Conservation (phyloP, 1,140 invertebrate species). For the Trachymyrmex cornetzi region DNA sequence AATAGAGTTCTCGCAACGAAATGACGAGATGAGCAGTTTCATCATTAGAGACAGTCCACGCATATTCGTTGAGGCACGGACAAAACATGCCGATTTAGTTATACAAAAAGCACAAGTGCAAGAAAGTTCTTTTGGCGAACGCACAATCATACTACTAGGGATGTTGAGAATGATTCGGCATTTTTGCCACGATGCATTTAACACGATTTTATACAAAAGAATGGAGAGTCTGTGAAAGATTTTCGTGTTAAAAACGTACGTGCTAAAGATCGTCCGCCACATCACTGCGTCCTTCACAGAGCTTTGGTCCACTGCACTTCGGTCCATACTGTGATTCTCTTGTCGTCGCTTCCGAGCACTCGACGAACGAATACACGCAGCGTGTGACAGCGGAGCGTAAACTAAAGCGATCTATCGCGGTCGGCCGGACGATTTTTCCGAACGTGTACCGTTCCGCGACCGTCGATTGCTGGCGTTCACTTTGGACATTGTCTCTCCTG, state of each 20-base stretch:
- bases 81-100: slow-evolving; percentile 16
- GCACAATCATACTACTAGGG: neutral
- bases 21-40: slow-evolving; percentile 21
- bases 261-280: slow-evolving; percentile 60
- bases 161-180: neutral
- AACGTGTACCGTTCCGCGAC: slow-evolving; percentile 21
- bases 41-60: neutral
- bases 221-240: slow-evolving; percentile 34
- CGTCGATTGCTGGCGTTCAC: neutral
- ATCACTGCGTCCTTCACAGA: slow-evolving; percentile 47
- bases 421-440: slow-evolving; percentile 36
- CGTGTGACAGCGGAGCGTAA: slow-evolving; percentile 30
- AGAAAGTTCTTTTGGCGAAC: slow-evolving; percentile 4
- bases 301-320: slow-evolving; percentile 61
- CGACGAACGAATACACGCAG: slow-evolving; percentile 18
- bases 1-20: slow-evolving; percentile 23
- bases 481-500: neutral
- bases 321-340: slow-evolving; percentile 46
- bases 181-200: slow-evolving; percentile 23
- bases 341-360: slow-evolving; percentile 21
- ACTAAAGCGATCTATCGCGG: slow-evolving; percentile 48
- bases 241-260: slow-evolving; percentile 70
- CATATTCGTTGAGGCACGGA: slow-evolving; percentile 48
- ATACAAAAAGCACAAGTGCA: slow-evolving; percentile 45
- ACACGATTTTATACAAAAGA: slow-evolving; percentile 53